Conservation (phyloP, 2,113 vertebrate species). For the Cephalopterus ornatus region DNA sequence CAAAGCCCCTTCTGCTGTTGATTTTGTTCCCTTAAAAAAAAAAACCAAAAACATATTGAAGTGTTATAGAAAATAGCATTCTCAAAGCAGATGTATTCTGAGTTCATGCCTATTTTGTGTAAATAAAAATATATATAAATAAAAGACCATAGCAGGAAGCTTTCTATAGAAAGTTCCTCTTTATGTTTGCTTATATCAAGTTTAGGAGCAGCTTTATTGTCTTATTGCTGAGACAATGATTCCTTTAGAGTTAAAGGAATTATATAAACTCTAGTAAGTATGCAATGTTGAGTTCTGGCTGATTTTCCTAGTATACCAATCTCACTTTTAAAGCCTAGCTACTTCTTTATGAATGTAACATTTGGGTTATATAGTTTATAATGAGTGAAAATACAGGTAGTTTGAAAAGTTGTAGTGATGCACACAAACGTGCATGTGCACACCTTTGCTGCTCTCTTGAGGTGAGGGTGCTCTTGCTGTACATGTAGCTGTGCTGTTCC, state of each 20-base stretch:
- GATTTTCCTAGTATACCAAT: background rate
- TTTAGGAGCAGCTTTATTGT: background rate
- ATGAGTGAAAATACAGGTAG: background rate
- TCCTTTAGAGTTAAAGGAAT: background rate
- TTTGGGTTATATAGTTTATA: background rate
- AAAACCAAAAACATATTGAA: background rate
- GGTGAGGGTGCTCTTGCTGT: background rate
- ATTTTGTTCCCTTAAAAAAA: background rate
- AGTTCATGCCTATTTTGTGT: background rate
- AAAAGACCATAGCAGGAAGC: background rate
- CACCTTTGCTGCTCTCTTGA: background rate
- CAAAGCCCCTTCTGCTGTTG: background rate
- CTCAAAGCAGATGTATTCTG: background rate
- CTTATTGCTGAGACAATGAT: background rate
- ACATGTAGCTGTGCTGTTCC: background rate
- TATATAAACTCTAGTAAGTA: background rate
- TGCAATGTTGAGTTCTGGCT: background rate
- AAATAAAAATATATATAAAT: background rate
- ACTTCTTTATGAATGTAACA: background rate
- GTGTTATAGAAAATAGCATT: background rate
- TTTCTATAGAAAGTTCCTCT: background rate
- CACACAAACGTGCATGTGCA: rapidly evolving
- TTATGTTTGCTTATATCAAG: background rate
- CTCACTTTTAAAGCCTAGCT: background rate
- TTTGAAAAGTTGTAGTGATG: background rate